Base-by-base conservation (phyloP, 2,888 invertebrate species). In the Arrhopalites spinosus region DNA sequence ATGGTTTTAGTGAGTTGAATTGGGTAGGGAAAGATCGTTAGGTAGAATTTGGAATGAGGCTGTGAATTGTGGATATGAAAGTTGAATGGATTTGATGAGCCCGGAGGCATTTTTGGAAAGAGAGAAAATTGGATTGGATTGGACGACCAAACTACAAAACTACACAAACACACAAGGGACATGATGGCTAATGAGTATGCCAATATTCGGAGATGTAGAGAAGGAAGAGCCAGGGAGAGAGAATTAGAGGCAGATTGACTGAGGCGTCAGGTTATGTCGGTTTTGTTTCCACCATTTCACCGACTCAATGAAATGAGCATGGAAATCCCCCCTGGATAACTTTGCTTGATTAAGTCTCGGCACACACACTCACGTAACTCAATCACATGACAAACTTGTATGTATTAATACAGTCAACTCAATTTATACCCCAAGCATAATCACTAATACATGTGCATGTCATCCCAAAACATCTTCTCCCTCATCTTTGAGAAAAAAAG, bases 311-410 rank as follows among this genome's bases (percentile, higher is more conserved):
- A 45, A 66, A 47, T 72, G 63, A 72, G 61, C 67, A 67, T 63
- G 17, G 59, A 67, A 61, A 66, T 76, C 76, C 76, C 76, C 36
- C 17, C 50, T 50, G 76, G 76, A 73, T 66, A 76, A 72, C 53
- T 76, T 76, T 73, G 59, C 64, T 73, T 76, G 72, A 76, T 76
- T 73, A 76, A 76, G 50, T 66, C 66, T 50, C 67, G 53, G 29
- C 67, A 68, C 68, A 68, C 27, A 59, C 27, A 20, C 27, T 25
- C 59, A 27, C 25, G 23, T 59, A 59, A 59, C 59, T 59, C 59
- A 59, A 59, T 59, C 59, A 59, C 25, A 27, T 23, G 59, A 59
- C 59, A 59, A 59, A 59, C 23, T 20, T n/a, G 20, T 20, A n/a
- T 25, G 23, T 20, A 53, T 53, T 53, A 15, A 53, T 53, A 53